These are phyloP conservation scores for Amblyjoppa fuscipennis DNA, from an alignment of 2,888 invertebrate genomes.

Conservation along the genomic window DNA sequence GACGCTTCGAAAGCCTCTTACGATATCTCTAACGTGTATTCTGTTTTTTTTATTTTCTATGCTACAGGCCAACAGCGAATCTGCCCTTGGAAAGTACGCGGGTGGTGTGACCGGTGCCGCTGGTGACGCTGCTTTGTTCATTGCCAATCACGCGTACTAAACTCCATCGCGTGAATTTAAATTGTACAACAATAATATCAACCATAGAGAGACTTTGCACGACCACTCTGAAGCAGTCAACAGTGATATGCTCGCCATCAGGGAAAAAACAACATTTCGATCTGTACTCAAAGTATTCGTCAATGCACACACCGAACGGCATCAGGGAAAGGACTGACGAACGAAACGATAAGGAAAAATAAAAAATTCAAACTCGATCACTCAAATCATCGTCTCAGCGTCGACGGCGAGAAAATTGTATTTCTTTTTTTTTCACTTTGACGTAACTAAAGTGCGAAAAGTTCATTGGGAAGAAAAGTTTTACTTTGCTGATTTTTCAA, in stretches of 20 bases:
- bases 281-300: slow-evolving; percentile 38
- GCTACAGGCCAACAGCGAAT: slow-evolving; percentile 95
- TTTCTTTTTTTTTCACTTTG: slow-evolving; percentile 39
- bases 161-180: slow-evolving; percentile 49
- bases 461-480: slow-evolving; percentile 22
- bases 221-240: slow-evolving; percentile 53
- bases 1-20: slow-evolving; percentile 24
- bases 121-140: slow-evolving; percentile 95
- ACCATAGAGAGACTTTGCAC: slow-evolving; percentile 57
- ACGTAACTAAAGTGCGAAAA: not conserved
- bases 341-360: slow-evolving; percentile 3
- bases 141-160: slow-evolving; percentile 99
- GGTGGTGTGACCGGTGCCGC: slow-evolving; percentile 95
- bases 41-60: slow-evolving; percentile 32
- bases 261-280: slow-evolving; percentile 13
- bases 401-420: slow-evolving; percentile 15
- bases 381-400: slow-evolving; percentile 4
- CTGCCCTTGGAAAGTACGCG: slow-evolving; percentile 96
- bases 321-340: slow-evolving; percentile 27
- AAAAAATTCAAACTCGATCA: slow-evolving; percentile 19
- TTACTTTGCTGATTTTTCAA: slow-evolving; percentile 32
- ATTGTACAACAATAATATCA: slow-evolving; percentile 60
- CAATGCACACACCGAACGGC: slow-evolving; percentile 16
- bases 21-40: slow-evolving; percentile 23
- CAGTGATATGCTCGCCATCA: slow-evolving; percentile 17